These are phyloP conservation scores for Micropterix aruncella DNA, from an alignment of 2,888 invertebrate species.

Conservation along the genomic window DNA sequence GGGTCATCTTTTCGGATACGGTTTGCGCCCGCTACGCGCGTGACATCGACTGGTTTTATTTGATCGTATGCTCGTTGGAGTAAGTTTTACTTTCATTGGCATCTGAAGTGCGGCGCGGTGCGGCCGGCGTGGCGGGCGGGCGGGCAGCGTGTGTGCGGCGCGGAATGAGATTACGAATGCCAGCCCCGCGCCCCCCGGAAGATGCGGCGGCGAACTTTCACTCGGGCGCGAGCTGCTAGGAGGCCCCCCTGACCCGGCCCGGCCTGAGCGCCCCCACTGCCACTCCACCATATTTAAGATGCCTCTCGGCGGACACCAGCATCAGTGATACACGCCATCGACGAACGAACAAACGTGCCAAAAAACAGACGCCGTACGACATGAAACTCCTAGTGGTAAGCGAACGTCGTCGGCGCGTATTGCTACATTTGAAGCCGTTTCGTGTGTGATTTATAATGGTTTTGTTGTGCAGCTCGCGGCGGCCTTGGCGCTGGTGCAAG, in stretches of 20 bases:
- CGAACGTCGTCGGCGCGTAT: background rate
- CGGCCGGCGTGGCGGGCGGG: background rate
- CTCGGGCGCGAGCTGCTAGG: background rate
- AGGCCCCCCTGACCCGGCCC: background rate
- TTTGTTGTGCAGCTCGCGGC: background rate
- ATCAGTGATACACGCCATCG: background rate
- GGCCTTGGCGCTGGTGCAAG: conserved; percentile 18
- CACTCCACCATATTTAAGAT: background rate
- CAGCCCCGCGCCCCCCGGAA: background rate
- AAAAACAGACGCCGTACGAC: background rate
- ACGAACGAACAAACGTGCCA: background rate
- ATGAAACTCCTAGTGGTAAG: background rate
- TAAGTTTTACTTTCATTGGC: background rate
- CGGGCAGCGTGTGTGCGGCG: background rate
- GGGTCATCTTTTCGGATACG: no score
- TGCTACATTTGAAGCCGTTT: background rate
- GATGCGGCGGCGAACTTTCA: background rate
- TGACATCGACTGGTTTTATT: no score
- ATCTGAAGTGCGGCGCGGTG: no score
- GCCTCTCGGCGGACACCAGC: background rate
- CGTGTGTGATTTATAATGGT: background rate
- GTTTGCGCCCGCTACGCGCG: no score
- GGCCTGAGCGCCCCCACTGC: background rate
- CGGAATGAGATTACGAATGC: background rate
- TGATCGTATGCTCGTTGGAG: no score